These are phyloP conservation scores for Parotia lawesii DNA, from an alignment of 2,113 vertebrate species.

Conservation along the genomic window DNA sequence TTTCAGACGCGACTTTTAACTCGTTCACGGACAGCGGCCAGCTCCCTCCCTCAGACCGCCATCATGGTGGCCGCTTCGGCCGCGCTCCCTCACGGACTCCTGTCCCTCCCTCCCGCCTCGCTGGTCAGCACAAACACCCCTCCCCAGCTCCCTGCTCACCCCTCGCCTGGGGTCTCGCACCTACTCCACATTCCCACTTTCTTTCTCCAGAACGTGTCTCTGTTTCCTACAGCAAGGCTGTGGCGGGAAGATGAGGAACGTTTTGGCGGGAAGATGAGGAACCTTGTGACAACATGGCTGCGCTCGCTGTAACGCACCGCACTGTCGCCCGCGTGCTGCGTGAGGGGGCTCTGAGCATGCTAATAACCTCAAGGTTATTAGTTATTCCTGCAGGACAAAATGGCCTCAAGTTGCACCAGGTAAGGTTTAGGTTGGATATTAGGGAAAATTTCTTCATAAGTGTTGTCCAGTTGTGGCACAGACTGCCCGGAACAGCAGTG, in stretches of 20 bases:
- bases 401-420: not conserved
- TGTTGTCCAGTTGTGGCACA: not conserved
- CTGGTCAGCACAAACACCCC: fast-evolving
- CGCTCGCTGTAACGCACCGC: fast-evolving
- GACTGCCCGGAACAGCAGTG: no score
- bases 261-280: not conserved
- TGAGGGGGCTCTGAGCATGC: not conserved
- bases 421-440: not conserved
- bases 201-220: not conserved
- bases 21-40: fast-evolving
- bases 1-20: not conserved
- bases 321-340: fast-evolving
- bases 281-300: fast-evolving
- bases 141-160: not conserved
- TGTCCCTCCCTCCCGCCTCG: not conserved
- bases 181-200: not conserved
- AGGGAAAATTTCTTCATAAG: not conserved
- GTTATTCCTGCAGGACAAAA: not conserved
- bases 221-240: not conserved
- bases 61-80: fast-evolving
- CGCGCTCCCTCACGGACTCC: fast-evolving
- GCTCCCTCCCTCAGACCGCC: fast-evolving
- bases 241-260: fast-evolving
- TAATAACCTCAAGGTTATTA: not conserved
- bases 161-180: fast-evolving